Evolutionary conservation across 2,888 invertebrate species (phyloP).

Genomic region (Agrypnus murinus): DNA sequence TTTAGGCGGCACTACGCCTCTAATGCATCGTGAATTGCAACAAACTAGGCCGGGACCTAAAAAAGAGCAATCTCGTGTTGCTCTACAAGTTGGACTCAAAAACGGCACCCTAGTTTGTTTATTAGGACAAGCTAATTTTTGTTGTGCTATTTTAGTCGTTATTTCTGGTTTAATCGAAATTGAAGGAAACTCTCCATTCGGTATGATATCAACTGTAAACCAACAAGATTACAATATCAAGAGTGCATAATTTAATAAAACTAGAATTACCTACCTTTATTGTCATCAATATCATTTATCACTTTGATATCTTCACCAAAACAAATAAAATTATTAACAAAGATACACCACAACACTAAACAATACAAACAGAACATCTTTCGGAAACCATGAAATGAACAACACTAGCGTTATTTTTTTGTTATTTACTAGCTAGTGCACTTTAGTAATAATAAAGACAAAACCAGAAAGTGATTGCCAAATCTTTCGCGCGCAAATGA

Average conservation of each 20-base stretch:
- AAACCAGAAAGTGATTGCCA: constrained; percentile 2
- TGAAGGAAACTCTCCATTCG: background rate
- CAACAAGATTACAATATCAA: too few species aligned
- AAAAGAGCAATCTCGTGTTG: constrained; percentile 72
- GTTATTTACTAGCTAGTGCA: background rate
- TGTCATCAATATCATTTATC: background rate
- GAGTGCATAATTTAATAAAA: too few species aligned
- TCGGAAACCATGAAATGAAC: background rate
- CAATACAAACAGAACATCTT: constrained; percentile 1
- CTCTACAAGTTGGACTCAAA: constrained; percentile 75
- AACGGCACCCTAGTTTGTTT: constrained; percentile 60
- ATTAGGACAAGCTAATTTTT: constrained; percentile 57
- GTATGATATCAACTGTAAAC: background rate
- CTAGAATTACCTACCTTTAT: background rate
- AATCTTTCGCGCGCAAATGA: background rate
- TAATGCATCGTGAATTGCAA: constrained; percentile 74
- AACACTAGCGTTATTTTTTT: background rate
- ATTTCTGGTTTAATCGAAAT: background rate
- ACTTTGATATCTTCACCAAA: background rate
- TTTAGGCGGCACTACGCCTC: constrained; percentile 70
- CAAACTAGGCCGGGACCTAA: constrained; percentile 74
- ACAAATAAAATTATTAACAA: background rate
- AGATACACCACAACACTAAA: background rate
- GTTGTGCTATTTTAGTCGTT: background rate
- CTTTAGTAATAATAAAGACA: background rate